Percentiles rank a stretch among this genome's conserved stretches.
Evolutionary conservation across 2,113 vertebrate genomes (phyloP).

Genomic region (Cyanistes caeruleus): DNA sequence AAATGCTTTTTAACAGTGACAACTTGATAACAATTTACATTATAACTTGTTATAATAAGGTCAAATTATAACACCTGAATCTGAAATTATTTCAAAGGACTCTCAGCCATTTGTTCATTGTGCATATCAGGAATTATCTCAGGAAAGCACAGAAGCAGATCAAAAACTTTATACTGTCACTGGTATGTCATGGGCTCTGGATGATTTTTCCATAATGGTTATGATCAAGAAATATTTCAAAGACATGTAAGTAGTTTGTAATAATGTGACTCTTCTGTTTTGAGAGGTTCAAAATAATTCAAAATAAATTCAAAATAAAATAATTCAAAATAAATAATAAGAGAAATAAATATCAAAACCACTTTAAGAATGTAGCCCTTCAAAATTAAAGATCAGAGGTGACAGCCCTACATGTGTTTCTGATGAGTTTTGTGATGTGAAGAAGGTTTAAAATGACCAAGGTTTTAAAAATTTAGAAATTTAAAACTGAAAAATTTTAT

Average conservation of each 20-base stretch:
- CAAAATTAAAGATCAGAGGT: fast-evolving
- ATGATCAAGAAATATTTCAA: background rate
- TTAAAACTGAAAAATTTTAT: no score
- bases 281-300: background rate
- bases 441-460: background rate
- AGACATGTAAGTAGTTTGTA: fast-evolving
- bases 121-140: background rate
- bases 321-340: no score
- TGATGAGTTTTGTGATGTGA: background rate
- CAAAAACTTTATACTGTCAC: background rate
- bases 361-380: background rate
- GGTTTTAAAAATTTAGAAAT: background rate
- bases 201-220: background rate
- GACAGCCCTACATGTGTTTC: fast-evolving
- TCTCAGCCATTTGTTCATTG: background rate
- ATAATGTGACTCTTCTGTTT: background rate
- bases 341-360: background rate
- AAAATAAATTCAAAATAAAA: no score
- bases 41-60: background rate
- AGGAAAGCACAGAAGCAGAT: background rate
- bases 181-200: background rate
- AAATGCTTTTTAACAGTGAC: background rate
- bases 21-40: background rate
- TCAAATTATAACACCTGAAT: background rate
- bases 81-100: background rate